phyloP scores from a whole-genome alignment of 2,797 vertebrate species.

The Anas flavirostris region DNA sequence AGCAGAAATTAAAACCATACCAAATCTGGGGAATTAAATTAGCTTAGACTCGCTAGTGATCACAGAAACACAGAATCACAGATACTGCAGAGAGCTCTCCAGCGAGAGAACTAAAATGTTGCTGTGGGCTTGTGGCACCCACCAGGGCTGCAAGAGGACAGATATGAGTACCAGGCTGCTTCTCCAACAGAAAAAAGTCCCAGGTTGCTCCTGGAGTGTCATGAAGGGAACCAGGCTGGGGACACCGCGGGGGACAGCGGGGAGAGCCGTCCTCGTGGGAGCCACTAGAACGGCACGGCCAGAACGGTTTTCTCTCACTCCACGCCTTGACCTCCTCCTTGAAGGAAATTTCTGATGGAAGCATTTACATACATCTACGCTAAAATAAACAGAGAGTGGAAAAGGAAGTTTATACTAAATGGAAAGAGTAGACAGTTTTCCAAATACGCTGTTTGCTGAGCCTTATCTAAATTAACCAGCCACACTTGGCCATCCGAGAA shows the following conservation, averaged over 20 bases:
- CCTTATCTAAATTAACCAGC: neutral
- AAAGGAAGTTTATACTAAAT: neutral
- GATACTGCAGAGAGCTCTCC: neutral
- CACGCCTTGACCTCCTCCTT: neutral
- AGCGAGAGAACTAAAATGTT: neutral
- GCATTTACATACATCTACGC: neutral
- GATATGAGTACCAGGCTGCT: neutral
- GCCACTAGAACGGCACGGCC: fast-evolving
- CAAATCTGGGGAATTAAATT: neutral
- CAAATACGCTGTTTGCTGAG: neutral
- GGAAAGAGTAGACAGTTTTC: neutral
- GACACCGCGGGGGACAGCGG: fast-evolving
- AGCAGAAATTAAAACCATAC: neutral
- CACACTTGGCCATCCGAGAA: neutral
- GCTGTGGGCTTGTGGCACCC: fast-evolving
- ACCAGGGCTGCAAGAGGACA: neutral
- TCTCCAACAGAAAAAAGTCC: neutral
- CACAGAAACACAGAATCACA: too few relatives aligned
- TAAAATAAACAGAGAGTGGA: neutral
- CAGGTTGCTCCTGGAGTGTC: fast-evolving
- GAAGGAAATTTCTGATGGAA: neutral
- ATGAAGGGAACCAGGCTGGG: neutral
- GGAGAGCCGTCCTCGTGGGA: fast-evolving
- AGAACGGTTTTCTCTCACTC: neutral
- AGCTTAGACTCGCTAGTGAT: neutral